phyloP scores from a whole-genome alignment of 1,140 invertebrate species.

The Mactra quadrangularis region DNA sequence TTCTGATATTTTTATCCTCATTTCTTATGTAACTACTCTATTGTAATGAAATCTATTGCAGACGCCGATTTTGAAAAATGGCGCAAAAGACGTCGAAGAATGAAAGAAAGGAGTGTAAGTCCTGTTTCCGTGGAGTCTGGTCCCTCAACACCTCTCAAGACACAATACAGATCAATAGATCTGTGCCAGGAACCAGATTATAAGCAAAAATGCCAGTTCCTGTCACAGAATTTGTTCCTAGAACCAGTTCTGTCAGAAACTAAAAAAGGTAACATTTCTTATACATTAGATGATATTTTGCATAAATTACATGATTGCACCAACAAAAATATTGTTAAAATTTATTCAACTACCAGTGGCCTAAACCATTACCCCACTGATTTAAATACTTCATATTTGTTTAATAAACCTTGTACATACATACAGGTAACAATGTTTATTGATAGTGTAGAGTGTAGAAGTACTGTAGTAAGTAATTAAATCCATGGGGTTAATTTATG shows the following conservation, averaged over 20 bases:
- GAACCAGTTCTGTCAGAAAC: constrained; percentile 64
- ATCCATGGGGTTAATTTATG: no score
- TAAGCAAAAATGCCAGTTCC: constrained; percentile 73
- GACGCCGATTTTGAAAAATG: constrained; percentile 75
- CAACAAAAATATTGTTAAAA: no score
- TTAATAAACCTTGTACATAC: no score
- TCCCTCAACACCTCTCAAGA: constrained; percentile 28
- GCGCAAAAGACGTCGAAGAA: constrained; percentile 70
- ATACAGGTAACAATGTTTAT: no score
- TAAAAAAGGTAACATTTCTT: constrained; percentile 71
- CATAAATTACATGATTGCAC: not conserved
- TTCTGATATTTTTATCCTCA: no score
- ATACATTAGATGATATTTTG: not conserved
- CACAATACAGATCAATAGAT: constrained; percentile 62
- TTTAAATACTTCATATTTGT: no score
- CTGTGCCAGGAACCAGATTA: constrained; percentile 71
- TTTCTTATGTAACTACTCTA: no score
- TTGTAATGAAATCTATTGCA: no score
- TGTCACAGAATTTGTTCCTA: constrained; percentile 66
- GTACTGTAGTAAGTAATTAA: no score
- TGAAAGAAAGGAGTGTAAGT: constrained; percentile 76
- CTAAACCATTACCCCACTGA: no score
- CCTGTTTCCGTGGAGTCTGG: constrained; percentile 70
- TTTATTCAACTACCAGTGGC: no score
- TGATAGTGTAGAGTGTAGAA: no score